Evolutionary conservation across 2,797 vertebrate species (phyloP).

Genomic region (Alosa sapidissima): DNA sequence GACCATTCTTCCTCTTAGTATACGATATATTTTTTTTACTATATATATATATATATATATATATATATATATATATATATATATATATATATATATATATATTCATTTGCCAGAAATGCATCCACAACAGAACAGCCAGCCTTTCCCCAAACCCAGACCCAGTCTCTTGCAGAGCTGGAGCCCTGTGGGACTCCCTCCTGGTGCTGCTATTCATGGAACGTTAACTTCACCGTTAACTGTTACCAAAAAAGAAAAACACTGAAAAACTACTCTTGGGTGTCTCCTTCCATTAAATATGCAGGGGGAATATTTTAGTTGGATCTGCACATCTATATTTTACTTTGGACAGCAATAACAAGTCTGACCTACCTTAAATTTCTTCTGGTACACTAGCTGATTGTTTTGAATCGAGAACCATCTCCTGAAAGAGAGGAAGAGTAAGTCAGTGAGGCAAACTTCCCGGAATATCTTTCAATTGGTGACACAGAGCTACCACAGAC

Average conservation of each 20-base stretch:
- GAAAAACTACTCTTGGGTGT: slow-evolving; percentile 5
- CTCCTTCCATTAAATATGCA: slow-evolving; percentile 49
- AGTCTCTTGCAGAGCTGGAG: background rate
- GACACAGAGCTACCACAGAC: background rate
- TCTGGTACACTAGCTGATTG: slow-evolving; percentile 99
- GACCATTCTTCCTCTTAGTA: too few relatives aligned
- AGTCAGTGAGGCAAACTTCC: background rate
- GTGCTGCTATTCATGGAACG: background rate
- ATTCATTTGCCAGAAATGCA: too few relatives aligned
- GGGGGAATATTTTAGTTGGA: slow-evolving; percentile 34
- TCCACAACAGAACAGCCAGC: background rate
- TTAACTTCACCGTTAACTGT: background rate
- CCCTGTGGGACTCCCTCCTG: background rate
- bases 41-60: too few relatives aligned
- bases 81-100: too few relatives aligned
- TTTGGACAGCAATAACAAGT: slow-evolving; percentile 24
- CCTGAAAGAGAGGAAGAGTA: slow-evolving; percentile 71
- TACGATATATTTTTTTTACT: too few relatives aligned
- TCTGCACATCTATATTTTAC: slow-evolving; percentile 54
- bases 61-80: too few relatives aligned
- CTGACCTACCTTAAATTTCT: slow-evolving; percentile 98
- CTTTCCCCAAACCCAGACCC: background rate
- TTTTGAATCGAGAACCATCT: slow-evolving; percentile 99
- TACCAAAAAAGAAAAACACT: background rate
- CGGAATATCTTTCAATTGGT: too few relatives aligned